Conservation (phyloP, 2,888 invertebrate genomes). For the Heliconius ismenius region DNA sequence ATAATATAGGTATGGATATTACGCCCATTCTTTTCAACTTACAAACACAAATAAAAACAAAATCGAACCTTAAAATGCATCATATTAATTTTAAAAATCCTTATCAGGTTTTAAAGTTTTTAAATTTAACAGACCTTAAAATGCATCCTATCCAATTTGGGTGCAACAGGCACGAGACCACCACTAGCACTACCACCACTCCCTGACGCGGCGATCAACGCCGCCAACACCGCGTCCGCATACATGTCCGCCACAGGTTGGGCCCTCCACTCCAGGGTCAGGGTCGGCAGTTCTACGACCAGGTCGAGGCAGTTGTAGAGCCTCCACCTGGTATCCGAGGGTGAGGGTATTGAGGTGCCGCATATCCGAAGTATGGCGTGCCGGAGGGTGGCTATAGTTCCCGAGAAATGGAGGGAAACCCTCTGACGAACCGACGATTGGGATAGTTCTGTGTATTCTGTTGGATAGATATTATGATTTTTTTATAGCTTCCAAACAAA, state of each 20-base stretch:
- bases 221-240: slow-evolving; percentile 96
- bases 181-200: slow-evolving; percentile 45
- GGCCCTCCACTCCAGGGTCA: slow-evolving; percentile 96
- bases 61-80: too few relatives aligned
- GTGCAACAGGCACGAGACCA: slow-evolving; percentile 62
- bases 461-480: background rate
- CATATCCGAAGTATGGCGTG: slow-evolving; percentile 90
- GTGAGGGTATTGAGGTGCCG: slow-evolving; percentile 85
- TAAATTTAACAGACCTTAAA: slow-evolving; percentile 81
- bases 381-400: slow-evolving; percentile 86
- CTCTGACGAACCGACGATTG: slow-evolving; percentile 96
- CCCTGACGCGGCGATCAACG: slow-evolving; percentile 88
- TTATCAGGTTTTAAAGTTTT: too few relatives aligned
- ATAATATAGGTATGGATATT: too few relatives aligned
- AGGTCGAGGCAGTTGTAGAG: slow-evolving; percentile 93
- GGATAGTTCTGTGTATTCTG: slow-evolving; percentile 97
- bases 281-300: slow-evolving; percentile 85
- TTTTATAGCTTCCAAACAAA: background rate
- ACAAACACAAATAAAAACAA: too few relatives aligned
- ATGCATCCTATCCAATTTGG: slow-evolving; percentile 93
- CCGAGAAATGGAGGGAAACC: slow-evolving; percentile 93
- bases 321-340: slow-evolving; percentile 86
- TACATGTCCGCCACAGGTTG: slow-evolving; percentile 98
- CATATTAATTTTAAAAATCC: too few relatives aligned
- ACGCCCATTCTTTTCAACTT: too few relatives aligned